Evolutionary conservation across 2,888 invertebrate genomes (phyloP), one percentile per base, ranked within the genome.

Genomic region (Neoaliturus tenellus): DNA sequence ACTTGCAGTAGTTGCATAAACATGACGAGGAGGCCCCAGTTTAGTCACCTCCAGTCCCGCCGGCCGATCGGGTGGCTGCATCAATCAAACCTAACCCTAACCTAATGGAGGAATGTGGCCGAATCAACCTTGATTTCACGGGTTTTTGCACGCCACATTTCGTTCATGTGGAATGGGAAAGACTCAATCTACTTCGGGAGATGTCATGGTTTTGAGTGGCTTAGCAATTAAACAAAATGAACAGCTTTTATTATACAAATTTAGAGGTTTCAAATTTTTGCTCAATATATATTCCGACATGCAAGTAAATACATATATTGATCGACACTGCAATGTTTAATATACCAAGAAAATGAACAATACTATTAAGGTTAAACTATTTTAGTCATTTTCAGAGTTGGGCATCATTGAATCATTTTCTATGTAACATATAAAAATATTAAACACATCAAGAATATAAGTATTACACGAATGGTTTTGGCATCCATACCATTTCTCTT

Each of bases 1-100:
- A 69, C 69, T 69, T 69, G 69, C 69, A 69, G 39, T 69, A 39
- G 69, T 69, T 69, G 69, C 69, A 69, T 69, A 69, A 69, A 69
- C 69, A 69, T 35, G 69, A 39, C 33, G 31, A 28, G 62, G 62
- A 23, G 55, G 23, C 48, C 55, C 55, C n/a, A 23, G 55, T 62
- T 62, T 62, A 62, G 62, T 71, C 71, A 71, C 71, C 71, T 62
- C 71, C 17, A 33, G 12, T 62, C 20, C 55, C n/a, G n/a, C n/a
- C n/a, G n/a, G n/a, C 6, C 23, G 28, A 23, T 23, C 58, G 12
- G 28, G 17, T 28, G 55, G 62, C 62, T 2, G 8, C 71, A 71
- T 71, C 12, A 39, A 71, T 71, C 71, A 71, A 39, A 20, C 71
- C 23, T 35, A 71, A 71, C 62, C 62, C 55, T 14, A 55, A 48